Evolutionary conservation across 92 coral and sea anemone species (phyloP), one percentile per base, ranked within the genome.

Genomic region (Umimayanthus kanabou): DNA sequence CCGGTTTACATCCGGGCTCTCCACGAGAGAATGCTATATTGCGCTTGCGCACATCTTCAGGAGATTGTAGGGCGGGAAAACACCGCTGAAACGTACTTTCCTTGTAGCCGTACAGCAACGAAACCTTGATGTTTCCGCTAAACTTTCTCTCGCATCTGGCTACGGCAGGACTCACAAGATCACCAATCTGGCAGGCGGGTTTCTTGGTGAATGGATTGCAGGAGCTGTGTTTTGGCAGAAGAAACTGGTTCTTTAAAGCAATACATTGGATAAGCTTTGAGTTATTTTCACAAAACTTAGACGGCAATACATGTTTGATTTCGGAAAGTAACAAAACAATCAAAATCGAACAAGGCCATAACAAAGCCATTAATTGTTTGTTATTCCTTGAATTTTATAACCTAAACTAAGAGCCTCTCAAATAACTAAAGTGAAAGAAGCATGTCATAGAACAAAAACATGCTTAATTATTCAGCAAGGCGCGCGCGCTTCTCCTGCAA

Each of bases 231-330:
- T 90, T 87, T 5, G 99, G 99, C n/a, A 93, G 84, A 18, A 95
- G 85, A 82, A 90, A 95, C 81, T 93, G 98, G 55, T 92, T 90
- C 81, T 86, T 94, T 14, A 93, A 83, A 2, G 99, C 99, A 22
- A 94, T 85, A 57, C 99, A 97, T 79, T 97, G 99, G 67, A 94
- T 81, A 57, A 92, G 94, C 39, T 91, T 64, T 1, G 99, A 95
- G 50, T 93, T 92, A 26, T 71, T 84, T 33, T 90, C 93, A 67
- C 99, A 97, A 69, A 96, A 91, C 39, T 72, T 90, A 13, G 97
- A 88, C 42, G 93, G 79, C 37, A 81, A 28, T 25, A 70, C 55
- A 25, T 5, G 25, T 43, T 70, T 23, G 26, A 83, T 26, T 25
- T 69, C 55, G 14, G 43, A 83, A 28, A 83, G n/a, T 18, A 70